Evolutionary conservation across 2,113 vertebrate species (phyloP).

Genomic region (Phylloscopus whistleri): DNA sequence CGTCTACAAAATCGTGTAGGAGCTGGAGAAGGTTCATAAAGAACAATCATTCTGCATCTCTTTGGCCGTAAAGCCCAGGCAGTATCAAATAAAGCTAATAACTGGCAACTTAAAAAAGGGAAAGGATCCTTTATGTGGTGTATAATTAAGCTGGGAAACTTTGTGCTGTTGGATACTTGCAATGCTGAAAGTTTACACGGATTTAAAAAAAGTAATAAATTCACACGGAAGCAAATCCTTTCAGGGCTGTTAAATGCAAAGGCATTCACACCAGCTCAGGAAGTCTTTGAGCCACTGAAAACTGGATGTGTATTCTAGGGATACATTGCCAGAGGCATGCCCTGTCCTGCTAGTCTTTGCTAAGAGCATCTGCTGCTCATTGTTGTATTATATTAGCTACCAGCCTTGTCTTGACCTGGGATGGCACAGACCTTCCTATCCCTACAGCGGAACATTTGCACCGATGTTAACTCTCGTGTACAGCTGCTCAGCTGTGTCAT

Average conservation of each 20-base stretch:
- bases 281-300: conserved; percentile 1
- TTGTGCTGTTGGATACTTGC: not conserved
- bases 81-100: not conserved
- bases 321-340: not conserved
- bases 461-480: not conserved
- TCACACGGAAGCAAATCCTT: not conserved
- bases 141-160: not conserved
- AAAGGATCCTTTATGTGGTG: not conserved
- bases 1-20: not conserved
- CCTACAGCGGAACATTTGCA: not conserved
- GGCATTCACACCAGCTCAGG: not conserved
- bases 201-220: not conserved
- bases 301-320: not conserved
- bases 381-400: not conserved
- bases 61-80: not conserved
- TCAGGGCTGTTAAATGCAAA: not conserved
- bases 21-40: not conserved
- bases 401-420: not conserved
- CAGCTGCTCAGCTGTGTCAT: conserved; percentile 42
- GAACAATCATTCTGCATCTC: not conserved
- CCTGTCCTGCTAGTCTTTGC: not conserved
- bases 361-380: conserved; percentile 1
- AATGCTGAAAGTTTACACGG: not conserved
- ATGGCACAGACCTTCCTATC: not conserved
- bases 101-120: not conserved